A percentile compares a stretch with the other conserved stretches of the same genome.
Evolutionary conservation across 2,113 vertebrate genomes (phyloP).

Genomic region (Aleadryas rufinucha): DNA sequence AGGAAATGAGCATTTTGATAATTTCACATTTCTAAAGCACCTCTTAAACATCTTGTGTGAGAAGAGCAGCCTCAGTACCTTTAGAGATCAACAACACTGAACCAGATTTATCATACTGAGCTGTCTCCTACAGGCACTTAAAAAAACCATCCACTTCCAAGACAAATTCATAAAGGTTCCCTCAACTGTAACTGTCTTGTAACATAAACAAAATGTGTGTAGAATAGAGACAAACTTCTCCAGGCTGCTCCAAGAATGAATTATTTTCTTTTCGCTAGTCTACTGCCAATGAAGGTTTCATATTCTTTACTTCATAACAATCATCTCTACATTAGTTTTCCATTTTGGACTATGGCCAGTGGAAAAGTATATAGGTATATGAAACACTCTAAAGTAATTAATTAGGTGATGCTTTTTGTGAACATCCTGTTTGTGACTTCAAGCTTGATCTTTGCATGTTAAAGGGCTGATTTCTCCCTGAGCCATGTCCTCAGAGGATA

Average conservation of each 20-base stretch:
- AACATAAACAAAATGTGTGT: slow-evolving; percentile 22
- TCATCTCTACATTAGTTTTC: slow-evolving; percentile 34
- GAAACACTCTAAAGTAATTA: slow-evolving; percentile 22
- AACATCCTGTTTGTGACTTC: slow-evolving; percentile 24
- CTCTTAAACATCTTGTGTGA: slow-evolving; percentile 44
- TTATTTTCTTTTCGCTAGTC: background rate
- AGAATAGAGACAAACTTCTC: slow-evolving; percentile 14
- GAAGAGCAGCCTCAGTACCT: slow-evolving; percentile 48
- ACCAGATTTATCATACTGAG: slow-evolving; percentile 31
- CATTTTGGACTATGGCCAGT: slow-evolving; percentile 3
- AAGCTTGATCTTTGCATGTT: background rate
- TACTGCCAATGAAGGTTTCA: slow-evolving; percentile 22
- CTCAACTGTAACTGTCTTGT: slow-evolving; percentile 11
- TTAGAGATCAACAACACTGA: slow-evolving; percentile 21
- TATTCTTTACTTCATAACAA: slow-evolving; percentile 36
- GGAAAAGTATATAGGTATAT: slow-evolving; percentile 26
- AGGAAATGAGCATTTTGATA: slow-evolving; percentile 69
- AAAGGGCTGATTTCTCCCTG: background rate
- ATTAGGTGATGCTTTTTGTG: background rate
- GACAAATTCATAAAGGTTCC: background rate
- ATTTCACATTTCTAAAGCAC: slow-evolving; percentile 68
- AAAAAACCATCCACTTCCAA: slow-evolving; percentile 28
- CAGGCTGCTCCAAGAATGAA: background rate
- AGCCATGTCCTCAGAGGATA: background rate
- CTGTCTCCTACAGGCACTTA: slow-evolving; percentile 38